These are phyloP conservation scores for Artibeus jamaicensis DNA, from an alignment of 2,797 vertebrate genomes.

Conservation along the genomic window DNA sequence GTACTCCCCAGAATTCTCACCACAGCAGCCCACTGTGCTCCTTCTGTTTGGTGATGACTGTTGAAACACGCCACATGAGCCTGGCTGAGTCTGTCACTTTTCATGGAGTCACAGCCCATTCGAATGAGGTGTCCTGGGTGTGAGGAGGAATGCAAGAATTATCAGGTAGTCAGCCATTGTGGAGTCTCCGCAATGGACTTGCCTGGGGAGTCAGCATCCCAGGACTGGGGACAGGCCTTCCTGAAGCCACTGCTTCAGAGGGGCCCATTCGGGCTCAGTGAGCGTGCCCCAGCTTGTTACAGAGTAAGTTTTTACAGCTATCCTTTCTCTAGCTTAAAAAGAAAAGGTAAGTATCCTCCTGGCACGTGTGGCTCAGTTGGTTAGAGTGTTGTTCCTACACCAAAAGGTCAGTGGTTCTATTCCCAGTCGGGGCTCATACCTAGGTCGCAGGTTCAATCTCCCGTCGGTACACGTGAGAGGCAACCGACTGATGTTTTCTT, in stretches of 20 bases:
- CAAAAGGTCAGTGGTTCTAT: not conserved
- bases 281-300: not conserved
- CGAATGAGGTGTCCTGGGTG: not conserved
- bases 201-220: not conserved
- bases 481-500: not conserved
- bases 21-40: conserved; percentile 44
- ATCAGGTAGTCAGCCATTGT: not conserved
- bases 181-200: not conserved
- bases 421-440: not conserved
- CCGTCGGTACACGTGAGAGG: not conserved
- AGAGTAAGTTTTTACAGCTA: not conserved
- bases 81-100: not conserved
- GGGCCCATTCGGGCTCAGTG: not conserved
- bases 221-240: not conserved
- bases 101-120: not conserved
- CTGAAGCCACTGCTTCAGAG: not conserved
- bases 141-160: not conserved
- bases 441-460: not conserved
- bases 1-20: not conserved
- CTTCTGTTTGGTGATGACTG: conserved; percentile 15
- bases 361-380: not conserved
- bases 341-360: not conserved
- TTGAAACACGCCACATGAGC: not conserved
- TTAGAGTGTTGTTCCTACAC: not conserved
- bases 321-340: not conserved